These are phyloP conservation scores for Drosophila nannoptera DNA, from an alignment of 1,140 invertebrate species.

Conservation along the genomic window DNA sequence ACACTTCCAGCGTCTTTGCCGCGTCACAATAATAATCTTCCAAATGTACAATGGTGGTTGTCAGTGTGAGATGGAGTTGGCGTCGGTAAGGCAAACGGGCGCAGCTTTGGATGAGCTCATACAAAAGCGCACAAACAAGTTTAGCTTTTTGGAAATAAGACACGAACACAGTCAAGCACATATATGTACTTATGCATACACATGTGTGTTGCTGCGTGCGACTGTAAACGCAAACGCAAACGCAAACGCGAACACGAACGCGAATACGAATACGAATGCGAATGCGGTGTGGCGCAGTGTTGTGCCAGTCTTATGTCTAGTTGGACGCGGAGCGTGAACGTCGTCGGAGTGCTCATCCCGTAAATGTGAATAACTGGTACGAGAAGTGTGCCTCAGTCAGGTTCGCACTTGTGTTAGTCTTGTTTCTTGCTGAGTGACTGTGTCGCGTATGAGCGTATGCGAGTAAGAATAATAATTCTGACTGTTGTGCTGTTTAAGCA, in stretches of 20 bases:
- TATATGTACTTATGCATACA: neutral
- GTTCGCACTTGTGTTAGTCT: conserved; percentile 27
- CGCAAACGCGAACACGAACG: too few relatives aligned
- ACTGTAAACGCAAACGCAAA: too few relatives aligned
- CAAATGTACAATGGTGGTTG: conserved; percentile 22
- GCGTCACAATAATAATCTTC: conserved; percentile 42
- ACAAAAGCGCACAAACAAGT: conserved; percentile 69
- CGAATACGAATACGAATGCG: neutral
- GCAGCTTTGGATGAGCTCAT: conserved; percentile 66
- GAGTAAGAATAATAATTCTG: conserved; percentile 36
- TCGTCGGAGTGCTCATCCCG: conserved; percentile 44
- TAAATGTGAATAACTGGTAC: conserved; percentile 19
- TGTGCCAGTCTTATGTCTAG: conserved; percentile 41
- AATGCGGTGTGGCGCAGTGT: conserved; percentile 42
- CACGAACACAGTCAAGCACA: conserved; percentile 14
- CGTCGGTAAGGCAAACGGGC: conserved; percentile 30
- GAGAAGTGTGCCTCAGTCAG: conserved; percentile 59
- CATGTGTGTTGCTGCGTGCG: neutral
- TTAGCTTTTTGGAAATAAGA: conserved; percentile 67
- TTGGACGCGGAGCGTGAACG: conserved; percentile 55
- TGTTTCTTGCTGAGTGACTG: conserved; percentile 5
- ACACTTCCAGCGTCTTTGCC: conserved; percentile 62
- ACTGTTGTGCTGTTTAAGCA: conserved; percentile 32
- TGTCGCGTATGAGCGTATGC: conserved; percentile 3
- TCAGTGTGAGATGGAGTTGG: conserved; percentile 18